Base-by-base conservation (phyloP, 2,113 vertebrate species). In the Ammospiza nelsoni region DNA sequence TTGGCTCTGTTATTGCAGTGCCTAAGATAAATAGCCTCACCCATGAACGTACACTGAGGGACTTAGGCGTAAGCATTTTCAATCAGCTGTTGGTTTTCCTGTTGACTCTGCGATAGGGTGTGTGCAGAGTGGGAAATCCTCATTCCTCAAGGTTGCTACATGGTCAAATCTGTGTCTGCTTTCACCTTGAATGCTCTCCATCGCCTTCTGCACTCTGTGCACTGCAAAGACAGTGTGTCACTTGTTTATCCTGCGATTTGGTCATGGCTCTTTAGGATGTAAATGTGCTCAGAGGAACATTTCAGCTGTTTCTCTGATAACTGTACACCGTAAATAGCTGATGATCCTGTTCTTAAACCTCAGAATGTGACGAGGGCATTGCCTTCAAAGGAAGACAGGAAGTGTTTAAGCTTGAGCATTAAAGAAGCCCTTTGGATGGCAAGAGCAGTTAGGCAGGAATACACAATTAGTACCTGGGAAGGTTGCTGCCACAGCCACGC, bases 231-330 rank as follows among this genome's bases (percentile, higher is more conserved):
- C 71, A 77, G 87, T 4, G 0, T 65, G 48, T 25, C 72, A 15
- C 69, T 95, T 95, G 94, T 95, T 97, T 88, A 90, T 92, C 61
- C 92, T 92, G 54, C 72, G 89, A 52, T 94, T 90, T 93, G 68
- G 92, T 84, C 33, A 12, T 84, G 93, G 69, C 92, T 95, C 62
- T 93, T 87, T 82, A 77, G 93, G 91, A 87, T 90, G 95, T 92
- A 91, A 94, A 94, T 96, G 93, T 41, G 81, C 94, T 90, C 61
- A 92, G 83, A 87, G 92, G 90, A 96, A 95, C 6, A 90, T 96
- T 97, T 96, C 90, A 94, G 57, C 82, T 16, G 80, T 96, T 97
- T 95, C 94, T 95, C 95, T 95, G 94, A 74, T 92, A 94, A 95
- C 89, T 52, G 72, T 46, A 55, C 65, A 6, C 58, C 43, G 49